Evolutionary conservation across 2,113 vertebrate genomes (phyloP), one percentile per base, ranked within the genome.

Genomic region (Todiramphus saurophagus): DNA sequence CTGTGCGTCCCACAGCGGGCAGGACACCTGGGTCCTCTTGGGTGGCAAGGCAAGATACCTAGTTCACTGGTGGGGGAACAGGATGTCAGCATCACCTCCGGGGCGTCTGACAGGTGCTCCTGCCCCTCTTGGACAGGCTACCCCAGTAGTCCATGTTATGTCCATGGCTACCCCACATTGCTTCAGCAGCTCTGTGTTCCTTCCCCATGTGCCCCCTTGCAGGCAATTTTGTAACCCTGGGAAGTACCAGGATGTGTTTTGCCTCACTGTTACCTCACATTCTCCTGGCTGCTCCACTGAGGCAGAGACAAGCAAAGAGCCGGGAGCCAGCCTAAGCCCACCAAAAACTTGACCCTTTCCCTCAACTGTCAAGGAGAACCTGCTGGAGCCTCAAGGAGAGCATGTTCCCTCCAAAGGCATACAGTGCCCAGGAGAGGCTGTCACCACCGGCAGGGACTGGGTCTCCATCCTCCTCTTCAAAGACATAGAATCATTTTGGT

Each of bases 181-280:
- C 39, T 44, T 39, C 51, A 17, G 66, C 27, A 44, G 41, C 17
- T 19, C 2, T 16, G 14, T 23, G 19, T 23, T 44, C n/a, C 53
- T 69, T 75, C 9, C 17, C 13, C 5, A 8, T 6, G 16, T 15
- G 59, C 23, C 28, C 10, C 18, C 27, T 33, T 64, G 35, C 50
- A n/a, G 28, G n/a, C 9, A 80, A 64, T 59, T 48, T 59, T 11
- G 5, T 17, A 66, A 2, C 19, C 20, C 31, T 7, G 25, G n/a
- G 53, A 63, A 59, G 21, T 37, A 41, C 35, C 17, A 43, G 58
- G 58, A 75, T 53, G 25, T 3, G 7, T 60, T 77, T 64, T 77
- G 16, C 35, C 21, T 11, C 4, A 2, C 37, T 1, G 0, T 55
- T 44, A 25, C n/a, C 37, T 68, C n/a, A n/a, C 5, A 11, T 7